Evolutionary conservation across 2,888 invertebrate species (phyloP).

Genomic region (Hypena proboscidalis): DNA sequence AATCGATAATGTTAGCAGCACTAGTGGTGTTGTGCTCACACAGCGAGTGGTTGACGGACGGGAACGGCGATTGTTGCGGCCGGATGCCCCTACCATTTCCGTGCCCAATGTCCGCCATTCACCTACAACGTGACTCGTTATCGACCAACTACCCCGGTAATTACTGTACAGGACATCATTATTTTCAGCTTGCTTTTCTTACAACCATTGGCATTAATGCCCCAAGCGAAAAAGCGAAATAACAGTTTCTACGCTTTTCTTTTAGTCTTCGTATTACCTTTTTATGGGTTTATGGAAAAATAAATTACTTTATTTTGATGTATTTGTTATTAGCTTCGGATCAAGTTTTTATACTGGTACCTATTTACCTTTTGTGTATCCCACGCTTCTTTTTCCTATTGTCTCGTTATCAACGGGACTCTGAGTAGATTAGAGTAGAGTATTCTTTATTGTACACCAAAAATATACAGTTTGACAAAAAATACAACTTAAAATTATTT

Average conservation of each 20-base stretch:
- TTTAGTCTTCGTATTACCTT: slow-evolving; percentile 14
- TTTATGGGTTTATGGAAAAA: slow-evolving; percentile 33
- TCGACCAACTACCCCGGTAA: slow-evolving; percentile 54
- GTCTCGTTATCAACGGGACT: too few relatives aligned
- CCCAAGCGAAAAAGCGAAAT: slow-evolving; percentile 19
- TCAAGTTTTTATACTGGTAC: too few relatives aligned
- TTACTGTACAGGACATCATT: slow-evolving; percentile 47
- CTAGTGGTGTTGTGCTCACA: slow-evolving; percentile 37
- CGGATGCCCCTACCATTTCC: slow-evolving; percentile 75
- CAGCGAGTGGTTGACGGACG: slow-evolving; percentile 42
- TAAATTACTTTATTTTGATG: too few relatives aligned
- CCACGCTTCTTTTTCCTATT: too few relatives aligned
- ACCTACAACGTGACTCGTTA: slow-evolving; percentile 59
- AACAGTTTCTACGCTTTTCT: slow-evolving; percentile 4
- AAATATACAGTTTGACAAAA: too few relatives aligned
- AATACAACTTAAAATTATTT: too few relatives aligned
- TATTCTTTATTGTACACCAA: too few relatives aligned
- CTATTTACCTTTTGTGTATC: too few relatives aligned
- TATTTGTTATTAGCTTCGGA: too few relatives aligned
- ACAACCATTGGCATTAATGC: slow-evolving; percentile 20
- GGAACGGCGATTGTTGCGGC: slow-evolving; percentile 67
- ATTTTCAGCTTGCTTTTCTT: slow-evolving; percentile 32
- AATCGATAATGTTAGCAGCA: slow-evolving; percentile 3
- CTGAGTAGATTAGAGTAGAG: too few relatives aligned
- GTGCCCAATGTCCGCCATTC: slow-evolving; percentile 65